Evolutionary conservation across 2,888 invertebrate genomes (phyloP).

Genomic region (Calameuta pallipes): DNA sequence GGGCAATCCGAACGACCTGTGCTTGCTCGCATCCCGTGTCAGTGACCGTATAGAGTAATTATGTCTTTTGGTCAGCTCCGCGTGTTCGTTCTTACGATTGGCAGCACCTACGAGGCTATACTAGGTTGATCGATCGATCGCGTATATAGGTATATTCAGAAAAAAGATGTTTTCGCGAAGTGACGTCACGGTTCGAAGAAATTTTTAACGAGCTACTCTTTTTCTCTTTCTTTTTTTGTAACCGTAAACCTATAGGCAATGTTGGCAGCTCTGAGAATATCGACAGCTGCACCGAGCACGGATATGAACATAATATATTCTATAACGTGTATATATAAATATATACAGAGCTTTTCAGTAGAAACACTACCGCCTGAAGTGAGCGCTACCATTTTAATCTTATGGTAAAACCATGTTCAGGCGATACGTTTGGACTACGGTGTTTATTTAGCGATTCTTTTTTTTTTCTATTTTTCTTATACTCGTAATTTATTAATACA

Average conservation of each 20-base stretch:
- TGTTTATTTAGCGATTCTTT: too few species aligned
- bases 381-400: too few species aligned
- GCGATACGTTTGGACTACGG: too few species aligned
- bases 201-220: neutral
- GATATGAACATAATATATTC: neutral
- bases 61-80: neutral
- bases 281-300: neutral
- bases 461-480: neutral
- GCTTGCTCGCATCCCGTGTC: neutral
- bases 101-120: neutral
- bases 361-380: too few species aligned
- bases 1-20: neutral
- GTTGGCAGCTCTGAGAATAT: neutral
- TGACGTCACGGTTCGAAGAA: neutral
- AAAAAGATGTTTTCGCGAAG: neutral
- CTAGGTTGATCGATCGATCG: neutral
- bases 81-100: neutral
- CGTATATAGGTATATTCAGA: too few species aligned
- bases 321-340: neutral
- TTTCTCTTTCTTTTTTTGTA: neutral
- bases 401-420: too few species aligned
- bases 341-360: too few species aligned
- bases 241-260: too few species aligned
- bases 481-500: neutral
- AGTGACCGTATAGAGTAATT: neutral